These are phyloP conservation scores for Gallinago solitaria DNA, from an alignment of 2,797 vertebrate species.

Conservation along the genomic window DNA sequence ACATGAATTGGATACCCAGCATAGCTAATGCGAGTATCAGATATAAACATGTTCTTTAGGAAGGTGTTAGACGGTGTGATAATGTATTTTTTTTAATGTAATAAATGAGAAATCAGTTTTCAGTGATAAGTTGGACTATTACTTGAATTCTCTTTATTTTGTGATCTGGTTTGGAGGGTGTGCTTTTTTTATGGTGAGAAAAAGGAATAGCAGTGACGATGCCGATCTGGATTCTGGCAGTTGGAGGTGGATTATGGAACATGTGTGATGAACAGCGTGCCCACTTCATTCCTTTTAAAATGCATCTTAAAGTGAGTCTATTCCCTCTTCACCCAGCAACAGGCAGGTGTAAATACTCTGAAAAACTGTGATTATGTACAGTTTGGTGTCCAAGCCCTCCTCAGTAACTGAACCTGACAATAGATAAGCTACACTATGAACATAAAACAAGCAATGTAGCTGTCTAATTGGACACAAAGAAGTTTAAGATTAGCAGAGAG, in stretches of 20 bases:
- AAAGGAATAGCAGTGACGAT: background rate
- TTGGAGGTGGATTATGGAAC: conserved; percentile 21
- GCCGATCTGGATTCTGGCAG: conserved; percentile 25
- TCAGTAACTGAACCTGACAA: conserved; percentile 25
- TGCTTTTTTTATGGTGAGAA: background rate
- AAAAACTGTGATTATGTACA: conserved; percentile 36
- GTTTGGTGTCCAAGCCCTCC: background rate
- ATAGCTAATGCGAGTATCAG: background rate
- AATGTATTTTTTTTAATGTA: background rate
- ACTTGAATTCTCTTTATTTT: background rate
- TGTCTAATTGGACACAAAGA: background rate
- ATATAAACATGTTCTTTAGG: background rate
- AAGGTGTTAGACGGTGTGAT: background rate
- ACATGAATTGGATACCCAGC: background rate
- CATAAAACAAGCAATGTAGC: background rate
- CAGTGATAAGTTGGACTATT: background rate
- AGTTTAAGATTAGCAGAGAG: background rate
- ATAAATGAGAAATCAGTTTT: background rate
- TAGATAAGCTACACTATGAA: background rate
- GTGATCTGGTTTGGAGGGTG: background rate
- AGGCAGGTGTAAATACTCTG: conserved; percentile 2
- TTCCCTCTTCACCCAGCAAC: conserved; percentile 19
- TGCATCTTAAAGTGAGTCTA: background rate
- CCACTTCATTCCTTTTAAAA: conserved; percentile 33
- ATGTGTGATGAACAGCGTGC: conserved; percentile 29